Evolutionary conservation across 1,140 invertebrate species (phyloP), one percentile per base, ranked within the genome.

Genomic region (Hypothenemus hampei): DNA sequence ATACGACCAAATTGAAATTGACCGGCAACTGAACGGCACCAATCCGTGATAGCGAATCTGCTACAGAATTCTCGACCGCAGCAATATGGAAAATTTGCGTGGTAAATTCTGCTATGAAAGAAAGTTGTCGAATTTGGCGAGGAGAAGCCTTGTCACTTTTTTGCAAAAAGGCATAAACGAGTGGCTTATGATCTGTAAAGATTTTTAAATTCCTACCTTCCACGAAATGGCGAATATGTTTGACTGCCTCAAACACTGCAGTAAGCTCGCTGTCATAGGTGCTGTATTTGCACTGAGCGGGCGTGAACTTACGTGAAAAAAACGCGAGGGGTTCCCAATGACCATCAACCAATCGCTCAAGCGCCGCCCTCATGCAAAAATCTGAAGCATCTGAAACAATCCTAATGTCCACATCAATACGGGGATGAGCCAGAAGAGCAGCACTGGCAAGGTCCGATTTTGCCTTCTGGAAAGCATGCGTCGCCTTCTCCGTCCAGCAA

Each of bases 201-300:
- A 31, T 31, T 2, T 1, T 31, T 2, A 31, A 31, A 13, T 1
- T 8, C 3, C 3, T 31, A 1, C 26, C 26, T 31, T 31, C 26
- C 1, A 31, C 2, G 1, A 31, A 1, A 3, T 31, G 13, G 10
- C 26, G 1, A 51, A 11, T 8, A 31, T 31, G 13, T 13, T 31
- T 31, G 1, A 31, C 3, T 2, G 26, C 26, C 5, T 5, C 5
- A 11, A 6, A 29, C 24, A 29, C 24, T 6, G 24, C 24, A 6
- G 11, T 6, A 5, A 2, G 3, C 29, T n/a, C 64, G 69, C 44
- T 29, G 35, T 35, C 19, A 16, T 31, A 31, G 1, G 26, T 31
- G 13, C 26, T 31, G 26, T 31, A 31, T 1, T 31, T 31, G 8
- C 3, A 11, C 3, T 31, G 1, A 31, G 26, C 3, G 1, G 10